Percentiles rank a stretch among this genome's conserved stretches.
Conservation (phyloP, 2,113 vertebrate species). For the Mirounga angustirostris region DNA sequence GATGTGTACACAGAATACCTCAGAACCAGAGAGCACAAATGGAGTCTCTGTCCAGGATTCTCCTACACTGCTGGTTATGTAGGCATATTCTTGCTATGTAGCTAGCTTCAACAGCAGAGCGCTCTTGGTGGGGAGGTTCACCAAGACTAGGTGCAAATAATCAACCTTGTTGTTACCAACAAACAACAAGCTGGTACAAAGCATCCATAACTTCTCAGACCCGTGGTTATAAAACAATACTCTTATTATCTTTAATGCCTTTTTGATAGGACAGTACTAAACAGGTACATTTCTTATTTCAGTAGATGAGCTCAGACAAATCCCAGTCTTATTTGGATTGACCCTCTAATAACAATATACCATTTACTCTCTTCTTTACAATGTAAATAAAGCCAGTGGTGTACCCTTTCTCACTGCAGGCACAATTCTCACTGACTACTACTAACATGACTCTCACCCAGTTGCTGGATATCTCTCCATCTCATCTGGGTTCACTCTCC, state of each 20-base stretch:
- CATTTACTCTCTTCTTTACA: not conserved
- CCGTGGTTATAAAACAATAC: not conserved
- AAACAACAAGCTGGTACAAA: not conserved
- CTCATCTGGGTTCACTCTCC: not conserved
- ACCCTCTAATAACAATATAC: not conserved
- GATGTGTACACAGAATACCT: not conserved
- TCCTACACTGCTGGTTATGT: not conserved
- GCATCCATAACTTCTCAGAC: not conserved
- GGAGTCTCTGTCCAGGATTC: not conserved
- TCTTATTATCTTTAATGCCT: not conserved
- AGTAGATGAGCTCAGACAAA: not conserved
- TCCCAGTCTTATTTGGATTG: not conserved
- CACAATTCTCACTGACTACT: not conserved
- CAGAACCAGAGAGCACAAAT: not conserved
- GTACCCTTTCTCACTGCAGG: not conserved
- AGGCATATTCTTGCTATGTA: not conserved
- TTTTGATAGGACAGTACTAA: not conserved
- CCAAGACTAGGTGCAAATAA: not conserved
- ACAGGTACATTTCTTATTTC: conserved; percentile 1
- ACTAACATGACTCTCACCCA: not conserved
- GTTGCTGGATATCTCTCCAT: not conserved
- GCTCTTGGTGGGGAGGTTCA: not conserved
- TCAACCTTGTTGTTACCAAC: not conserved
- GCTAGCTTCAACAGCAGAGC: not conserved
- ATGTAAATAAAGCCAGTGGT: not conserved